Evolutionary conservation across 2,888 invertebrate species (phyloP), one percentile per base, ranked within the genome.

Genomic region (Hedychridium roseum): DNA sequence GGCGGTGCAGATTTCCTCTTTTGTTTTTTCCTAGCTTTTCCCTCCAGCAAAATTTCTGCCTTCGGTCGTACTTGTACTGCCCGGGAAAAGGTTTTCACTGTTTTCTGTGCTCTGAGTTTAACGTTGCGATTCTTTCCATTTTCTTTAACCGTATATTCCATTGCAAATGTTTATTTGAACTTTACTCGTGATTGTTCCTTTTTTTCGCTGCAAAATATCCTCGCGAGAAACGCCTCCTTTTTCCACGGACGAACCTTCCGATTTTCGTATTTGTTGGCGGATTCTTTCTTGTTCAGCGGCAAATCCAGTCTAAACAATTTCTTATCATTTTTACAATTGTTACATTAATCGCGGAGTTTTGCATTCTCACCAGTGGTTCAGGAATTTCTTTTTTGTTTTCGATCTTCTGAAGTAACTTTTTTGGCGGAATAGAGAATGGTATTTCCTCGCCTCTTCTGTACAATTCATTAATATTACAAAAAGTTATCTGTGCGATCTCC

Each of bases 351-450:
- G 18, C 5, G 3, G n/a, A 12, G 15, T 28, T 26, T 34, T 12
- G 60, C 2, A 35, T 39, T 7, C 65, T 75, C 80, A 87, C 88
- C 80, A 87, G 71, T 16, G 87, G 87, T 67, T 87, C 86, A 0
- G 83, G 82, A 46, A 79, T 76, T 50, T 80, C 77, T 57, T 80
- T 81, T 20, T 84, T 83, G 63, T 79, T 81, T 70, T 86, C 86
- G 45, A 86, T 85, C 72, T 84, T 85, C 57, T 86, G 85, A 50
- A 87, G 68, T 16, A 87, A 71, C 60, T 84, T 85, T 61, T 82
- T 84, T 62, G 86, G 86, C 0, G 86, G 86, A 45, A 85, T 73
- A 64, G 85, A 85, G 63, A 85, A 85, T 3, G 85, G 83, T 35
- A 86, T 78, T 36, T 69, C 71, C 48, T 73, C 62, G n/a, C n/a